These are phyloP conservation scores for Spongilla lacustris DNA, from an alignment of 37 sponge, comb jelly and placozoan species.

Conservation along the genomic window DNA sequence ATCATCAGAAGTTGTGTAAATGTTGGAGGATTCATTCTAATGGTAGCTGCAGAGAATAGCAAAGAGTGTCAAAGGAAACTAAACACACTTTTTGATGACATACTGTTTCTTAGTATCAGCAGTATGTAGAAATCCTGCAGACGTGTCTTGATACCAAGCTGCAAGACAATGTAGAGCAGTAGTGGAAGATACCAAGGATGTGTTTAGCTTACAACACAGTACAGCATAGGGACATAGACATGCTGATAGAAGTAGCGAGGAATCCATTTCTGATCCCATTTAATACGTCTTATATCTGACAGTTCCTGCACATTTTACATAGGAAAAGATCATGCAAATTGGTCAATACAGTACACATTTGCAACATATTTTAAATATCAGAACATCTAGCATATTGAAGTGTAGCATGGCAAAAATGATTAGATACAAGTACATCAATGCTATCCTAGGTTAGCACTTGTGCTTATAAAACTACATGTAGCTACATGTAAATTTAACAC, in stretches of 20 bases:
- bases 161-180: background rate
- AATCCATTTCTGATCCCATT: slow-evolving; percentile 84
- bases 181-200: background rate
- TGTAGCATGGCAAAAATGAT: no score
- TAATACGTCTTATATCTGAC: slow-evolving; percentile 91
- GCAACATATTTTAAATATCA: no score
- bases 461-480: no score
- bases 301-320: slow-evolving; percentile 21
- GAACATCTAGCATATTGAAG: no score
- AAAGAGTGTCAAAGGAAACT: background rate
- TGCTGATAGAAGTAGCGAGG: slow-evolving; percentile 94
- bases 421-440: no score
- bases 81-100: slow-evolving; percentile 3
- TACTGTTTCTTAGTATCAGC: slow-evolving; percentile 60
- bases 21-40: slow-evolving; percentile 72
- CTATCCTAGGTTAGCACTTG: no score
- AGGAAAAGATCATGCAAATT: background rate
- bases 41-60: slow-evolving; percentile 52
- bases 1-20: slow-evolving; percentile 66
- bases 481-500: no score
- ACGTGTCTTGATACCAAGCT: background rate
- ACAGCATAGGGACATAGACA: slow-evolving; percentile 88
- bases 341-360: background rate
- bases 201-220: slow-evolving; percentile 77
- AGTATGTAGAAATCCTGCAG: slow-evolving; percentile 18